Base-by-base conservation (phyloP, 2,888 invertebrate species). In the Lycia hirtaria region DNA sequence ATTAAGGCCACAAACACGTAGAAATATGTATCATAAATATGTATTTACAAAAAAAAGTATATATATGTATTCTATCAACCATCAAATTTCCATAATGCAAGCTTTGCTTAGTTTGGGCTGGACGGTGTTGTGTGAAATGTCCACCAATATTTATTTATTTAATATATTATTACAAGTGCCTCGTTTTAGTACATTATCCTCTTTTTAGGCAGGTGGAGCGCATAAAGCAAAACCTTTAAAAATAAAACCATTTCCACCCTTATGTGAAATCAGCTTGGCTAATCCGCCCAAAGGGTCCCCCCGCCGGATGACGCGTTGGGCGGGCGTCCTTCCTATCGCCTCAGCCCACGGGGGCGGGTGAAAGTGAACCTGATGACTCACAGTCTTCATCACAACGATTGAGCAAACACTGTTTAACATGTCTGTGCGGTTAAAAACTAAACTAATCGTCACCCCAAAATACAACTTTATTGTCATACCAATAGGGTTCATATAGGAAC, bases 291-390 rank as follows among this genome's bases (percentile, higher is more conserved):
- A 56, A 44, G 45, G 32, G 38, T 28, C 14, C 24, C 26, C 14
- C 24, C 26, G 14, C 28, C 41, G 26, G 14, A 28, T 53, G 57
- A 53, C 57, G 48, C 48, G 49, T 15, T 19, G 20, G 53, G 50
- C 56, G 49, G 49, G 50, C 56, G 49, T 47, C 49, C 56, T 55
- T 54, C 45, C 51, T 45, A 62, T 56, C 44, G 56, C 58, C 56
- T 56, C 60, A 65, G 71, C 72, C 73, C 65, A 68, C 67, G 72
- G 75, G 80, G 76, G 68, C 72, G 73, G 75, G 87, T 81, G 90
- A 90, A 90, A 90, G 90, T 87, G 78, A 86, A 81, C 72, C 71
- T 67, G 76, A 73, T 87, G 86, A 87, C 72, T 87, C 87, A 87
- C 62, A 58, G 60, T 65, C 71, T 78, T 75, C 81, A 83, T 80